Conservation (phyloP, 2,113 vertebrate species). For the Rattus norvegicus region GRCr8 NC_086022.1:133879501-133880000, state of each 20-base stretch:
- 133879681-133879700: background rate
- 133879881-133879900: background rate
- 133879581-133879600: background rate
- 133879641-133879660: background rate
- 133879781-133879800: background rate
- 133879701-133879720: background rate
- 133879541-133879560: background rate
- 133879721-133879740: background rate
- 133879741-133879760: background rate
- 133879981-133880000: background rate
- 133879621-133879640: background rate
- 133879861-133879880: background rate
- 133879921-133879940: no score
- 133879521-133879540: background rate
- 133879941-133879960: no score
- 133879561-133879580: background rate
- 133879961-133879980: no score
- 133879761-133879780: background rate
- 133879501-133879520: background rate
- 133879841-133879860: background rate
- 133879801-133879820: conserved; percentile 20
- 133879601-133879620: background rate
- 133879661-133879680: background rate
- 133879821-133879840: background rate
- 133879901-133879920: no score